Percentiles rank a stretch among this genome's conserved stretches.
Evolutionary conservation across 2,113 vertebrate genomes (phyloP).

Genomic region (Aix galericulata): DNA sequence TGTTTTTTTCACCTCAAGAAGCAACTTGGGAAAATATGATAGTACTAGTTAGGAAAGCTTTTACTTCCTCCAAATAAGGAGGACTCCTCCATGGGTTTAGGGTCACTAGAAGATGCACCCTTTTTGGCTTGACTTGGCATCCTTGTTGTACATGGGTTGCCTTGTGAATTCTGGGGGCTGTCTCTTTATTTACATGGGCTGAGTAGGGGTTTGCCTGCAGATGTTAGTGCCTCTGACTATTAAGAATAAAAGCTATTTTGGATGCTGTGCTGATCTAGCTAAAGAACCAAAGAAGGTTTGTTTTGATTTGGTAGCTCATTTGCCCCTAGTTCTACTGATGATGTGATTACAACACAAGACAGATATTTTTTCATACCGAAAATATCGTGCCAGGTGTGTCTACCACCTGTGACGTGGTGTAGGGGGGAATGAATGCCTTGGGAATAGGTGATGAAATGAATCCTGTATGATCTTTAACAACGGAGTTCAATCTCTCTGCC

Average conservation of each 20-base stretch:
- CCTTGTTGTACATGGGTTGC: neutral
- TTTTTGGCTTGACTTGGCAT: neutral
- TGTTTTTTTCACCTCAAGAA: neutral
- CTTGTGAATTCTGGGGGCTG: neutral
- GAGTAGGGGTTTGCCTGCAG: neutral
- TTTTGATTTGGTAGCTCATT: slow-evolving; percentile 13
- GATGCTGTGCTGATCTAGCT: slow-evolving; percentile 3
- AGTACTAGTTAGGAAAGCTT: neutral
- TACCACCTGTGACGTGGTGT: neutral
- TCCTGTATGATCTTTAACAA: neutral
- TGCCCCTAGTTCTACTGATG: neutral
- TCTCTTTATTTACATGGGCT: neutral
- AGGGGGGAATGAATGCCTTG: neutral
- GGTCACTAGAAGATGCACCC: neutral
- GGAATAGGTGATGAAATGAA: neutral
- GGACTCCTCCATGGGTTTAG: neutral
- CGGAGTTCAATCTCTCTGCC: neutral
- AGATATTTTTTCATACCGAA: slow-evolving; percentile 3
- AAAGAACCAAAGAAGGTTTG: neutral
- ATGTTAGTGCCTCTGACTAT: neutral
- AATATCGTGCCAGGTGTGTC: neutral
- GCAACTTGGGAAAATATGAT: neutral
- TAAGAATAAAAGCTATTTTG: slow-evolving; percentile 1
- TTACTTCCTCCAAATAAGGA: neutral
- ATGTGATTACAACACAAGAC: slow-evolving; percentile 2